Evolutionary conservation across 2,797 vertebrate species (phyloP), one percentile per base, ranked within the genome.

Genomic region (Margarornis squamiger): DNA sequence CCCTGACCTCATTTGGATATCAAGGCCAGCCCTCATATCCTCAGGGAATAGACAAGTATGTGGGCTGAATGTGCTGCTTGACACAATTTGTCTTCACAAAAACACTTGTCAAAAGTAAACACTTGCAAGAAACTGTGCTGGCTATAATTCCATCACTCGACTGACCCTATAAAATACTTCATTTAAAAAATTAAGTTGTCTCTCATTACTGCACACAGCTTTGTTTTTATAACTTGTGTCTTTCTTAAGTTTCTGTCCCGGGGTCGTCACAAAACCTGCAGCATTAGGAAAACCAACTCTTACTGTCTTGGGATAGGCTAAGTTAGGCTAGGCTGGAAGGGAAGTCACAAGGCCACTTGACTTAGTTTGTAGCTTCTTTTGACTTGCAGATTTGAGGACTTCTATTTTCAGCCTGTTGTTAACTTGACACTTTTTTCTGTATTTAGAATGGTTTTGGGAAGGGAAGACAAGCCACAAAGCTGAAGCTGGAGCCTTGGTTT

Each of bases 31-130:
- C 73, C 26, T 58, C 7, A 1, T 45, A 74, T 67, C 92, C 77
- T 78, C 57, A 45, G 81, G 55, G 88, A 95, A 71, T 0, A 91
- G 43, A 58, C 14, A 65, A 92, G 48, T 71, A 30, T 57, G 91
- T 93, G 77, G 73, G 87, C 54, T 81, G 82, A 88, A 52, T 61
- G 41, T 36, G 58, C 63, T 86, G 72, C 75, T 75, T 62, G 21
- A 88, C 72, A 94, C 62, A 52, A 67, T 92, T 96, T 84, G 43
- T 78, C 66, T 71, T 80, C 34, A 45, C 46, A 34, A 73, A 94
- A 96, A 84, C 79, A 70, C 79, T 90, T 88, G 54, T 68, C 62
- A 70, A 75, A 95, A 81, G 48, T 72, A 92, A 96, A 91, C 48
- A 73, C 57, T 73, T 55, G 18, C 17, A 76, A 73, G 66, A 80